Percentiles rank a stretch among this genome's conserved stretches.
Evolutionary conservation across 2,113 vertebrate genomes (phyloP).

Genomic region (Tonatia bakeri): DNA sequence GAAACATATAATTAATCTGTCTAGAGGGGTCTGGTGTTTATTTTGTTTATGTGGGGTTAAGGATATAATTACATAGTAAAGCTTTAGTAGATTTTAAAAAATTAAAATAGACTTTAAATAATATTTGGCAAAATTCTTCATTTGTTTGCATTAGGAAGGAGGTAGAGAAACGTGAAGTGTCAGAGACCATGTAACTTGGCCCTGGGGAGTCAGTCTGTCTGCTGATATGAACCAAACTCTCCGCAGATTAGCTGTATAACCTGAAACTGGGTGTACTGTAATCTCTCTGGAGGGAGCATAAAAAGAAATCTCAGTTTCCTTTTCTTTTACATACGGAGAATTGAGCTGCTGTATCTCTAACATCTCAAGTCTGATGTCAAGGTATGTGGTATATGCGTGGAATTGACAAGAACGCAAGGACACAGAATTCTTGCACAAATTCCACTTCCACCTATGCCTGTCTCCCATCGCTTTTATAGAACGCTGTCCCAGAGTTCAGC

Average conservation of each 20-base stretch:
- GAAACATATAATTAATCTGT: neutral
- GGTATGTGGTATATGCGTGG: neutral
- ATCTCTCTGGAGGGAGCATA: neutral
- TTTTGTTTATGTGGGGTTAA: slow-evolving; percentile 7
- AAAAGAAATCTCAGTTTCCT: neutral
- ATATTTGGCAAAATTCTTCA: neutral
- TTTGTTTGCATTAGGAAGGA: neutral
- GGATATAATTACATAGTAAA: neutral
- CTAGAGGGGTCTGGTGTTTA: neutral
- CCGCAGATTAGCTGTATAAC: neutral
- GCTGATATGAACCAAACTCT: neutral
- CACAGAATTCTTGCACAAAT: neutral
- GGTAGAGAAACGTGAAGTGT: neutral
- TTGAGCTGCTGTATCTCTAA: neutral
- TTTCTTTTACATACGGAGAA: neutral
- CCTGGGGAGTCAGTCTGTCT: neutral
- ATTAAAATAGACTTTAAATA: neutral
- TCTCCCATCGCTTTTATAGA: neutral
- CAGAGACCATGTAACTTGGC: neutral
- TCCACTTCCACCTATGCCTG: neutral
- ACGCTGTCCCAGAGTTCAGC: neutral
- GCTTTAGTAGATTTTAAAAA: neutral
- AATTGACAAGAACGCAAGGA: neutral
- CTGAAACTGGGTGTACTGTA: neutral
- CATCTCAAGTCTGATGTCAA: neutral